A percentile compares a stretch with the other conserved stretches of the same genome.
Evolutionary conservation across 2,113 vertebrate species (phyloP).

Genomic region (Brachyhypopomus occidentalis): DNA sequence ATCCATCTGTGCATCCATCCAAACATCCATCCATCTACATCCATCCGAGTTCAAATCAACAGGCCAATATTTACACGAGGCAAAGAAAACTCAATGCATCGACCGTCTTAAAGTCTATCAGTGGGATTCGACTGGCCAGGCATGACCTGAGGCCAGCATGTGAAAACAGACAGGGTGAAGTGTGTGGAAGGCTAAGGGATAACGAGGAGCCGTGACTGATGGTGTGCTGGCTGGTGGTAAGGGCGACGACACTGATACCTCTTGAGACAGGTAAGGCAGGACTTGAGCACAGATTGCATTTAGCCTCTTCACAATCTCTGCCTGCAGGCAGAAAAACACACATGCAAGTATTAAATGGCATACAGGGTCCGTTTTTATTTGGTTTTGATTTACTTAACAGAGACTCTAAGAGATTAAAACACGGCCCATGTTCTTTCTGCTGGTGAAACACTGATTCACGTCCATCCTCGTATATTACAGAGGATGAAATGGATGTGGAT

Average conservation of each 20-base stretch:
- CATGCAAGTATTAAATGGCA: background rate
- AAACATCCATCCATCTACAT: background rate
- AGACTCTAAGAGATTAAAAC: no score
- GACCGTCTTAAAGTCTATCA: no score
- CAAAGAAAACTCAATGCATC: background rate
- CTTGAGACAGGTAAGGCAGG: constrained; percentile 96
- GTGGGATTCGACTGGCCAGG: no score
- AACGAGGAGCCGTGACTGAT: background rate
- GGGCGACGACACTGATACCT: constrained; percentile 73
- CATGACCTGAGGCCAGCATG: no score
- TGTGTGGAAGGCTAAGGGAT: no score
- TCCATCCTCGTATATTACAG: no score
- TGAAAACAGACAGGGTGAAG: no score
- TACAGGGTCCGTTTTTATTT: no score
- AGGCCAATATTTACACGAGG: constrained; percentile 13
- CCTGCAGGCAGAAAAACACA: constrained; percentile 70
- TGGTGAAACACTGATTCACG: background rate
- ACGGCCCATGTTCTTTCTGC: no score
- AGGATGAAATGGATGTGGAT: no score
- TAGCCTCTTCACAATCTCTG: constrained; percentile 96
- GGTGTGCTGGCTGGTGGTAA: background rate
- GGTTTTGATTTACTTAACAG: no score
- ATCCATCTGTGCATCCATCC: background rate
- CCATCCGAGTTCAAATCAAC: background rate
- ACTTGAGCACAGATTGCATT: constrained; percentile 98